Base-by-base conservation (phyloP, 2,888 invertebrate genomes). In the Tenthredo scrophulariae region DNA sequence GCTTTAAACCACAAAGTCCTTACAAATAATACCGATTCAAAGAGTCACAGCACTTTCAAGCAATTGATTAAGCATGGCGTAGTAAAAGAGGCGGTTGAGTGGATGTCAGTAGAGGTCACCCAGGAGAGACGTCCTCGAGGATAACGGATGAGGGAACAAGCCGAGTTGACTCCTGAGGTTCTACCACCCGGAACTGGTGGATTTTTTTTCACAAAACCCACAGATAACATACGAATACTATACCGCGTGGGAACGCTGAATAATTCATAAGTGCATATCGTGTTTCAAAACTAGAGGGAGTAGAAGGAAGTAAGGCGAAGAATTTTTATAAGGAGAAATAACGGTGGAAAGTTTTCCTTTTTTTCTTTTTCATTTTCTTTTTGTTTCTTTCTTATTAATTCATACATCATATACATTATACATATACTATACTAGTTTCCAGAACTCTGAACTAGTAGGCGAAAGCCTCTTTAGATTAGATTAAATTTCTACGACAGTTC, bases 11-110 rank as follows among this genome's bases (percentile, higher is more conserved):
- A 2, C 54, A 79, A 33, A 58, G 79, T 80, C 37, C 80, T 80
- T n/a, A 22, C 22, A 80, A 80, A 80, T 80, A 62, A 80, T 80
- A 40, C 62, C 62, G 80, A 50, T n/a, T 54, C 29, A 50, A 77
- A 77, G 77, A 50, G 54, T 29, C 58, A 40, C 62, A 62, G 62
- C 80, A 80, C 80, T 80, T 80, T 62, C 62, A 50, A 80, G n/a
- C 58, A 58, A 80, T 80, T 80, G 80, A 80, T 80, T 80, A 80
- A 40, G 62, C 80, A 80, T 62, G 80, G 62, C 62, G 58, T 13
- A n/a, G 37, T 13, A 22, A 22, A n/a, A 74, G 62, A 37, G 40
- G 37, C 37, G 74, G 58, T 80, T 40, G 40, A 80, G 80, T 80
- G 40, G 80, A 80, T 58, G 80, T 40, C 80, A 40, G 77, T 22